Percentiles rank a stretch among this genome's conserved stretches.
Conservation (phyloP, 1,140 invertebrate species). For the Gonatopus flavifemur region DNA sequence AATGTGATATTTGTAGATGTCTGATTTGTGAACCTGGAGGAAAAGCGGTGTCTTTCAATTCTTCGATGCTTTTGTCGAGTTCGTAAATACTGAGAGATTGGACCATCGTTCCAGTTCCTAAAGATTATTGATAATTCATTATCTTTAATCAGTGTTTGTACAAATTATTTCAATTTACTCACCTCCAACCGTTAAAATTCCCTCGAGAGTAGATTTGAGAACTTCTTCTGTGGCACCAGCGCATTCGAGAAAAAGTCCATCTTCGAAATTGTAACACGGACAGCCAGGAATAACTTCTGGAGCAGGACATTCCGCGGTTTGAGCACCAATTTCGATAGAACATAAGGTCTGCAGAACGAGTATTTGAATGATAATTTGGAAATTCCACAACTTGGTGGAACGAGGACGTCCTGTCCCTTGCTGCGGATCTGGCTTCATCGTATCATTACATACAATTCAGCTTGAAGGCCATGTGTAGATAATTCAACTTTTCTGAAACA, state of each 20-base stretch:
- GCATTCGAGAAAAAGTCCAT: conserved; percentile 87
- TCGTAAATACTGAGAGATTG: conserved; percentile 87
- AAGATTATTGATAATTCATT: conserved; percentile 32
- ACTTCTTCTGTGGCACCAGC: conserved; percentile 71
- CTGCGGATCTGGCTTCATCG: conserved; percentile 36
- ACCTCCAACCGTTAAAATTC: conserved; percentile 56
- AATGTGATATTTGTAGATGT: conserved; percentile 82
- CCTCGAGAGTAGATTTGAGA: conserved; percentile 58
- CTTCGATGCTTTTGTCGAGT: conserved; percentile 73
- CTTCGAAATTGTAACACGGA: conserved; percentile 88
- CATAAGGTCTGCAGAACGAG: conserved; percentile 28
- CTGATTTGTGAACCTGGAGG: conserved; percentile 71
- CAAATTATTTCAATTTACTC: conserved; percentile 13
- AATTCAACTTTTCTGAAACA: no score
- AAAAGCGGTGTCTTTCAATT: conserved; percentile 71
- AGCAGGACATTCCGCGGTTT: conserved; percentile 49
- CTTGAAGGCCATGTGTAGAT: no score
- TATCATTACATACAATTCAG: conserved; percentile 44
- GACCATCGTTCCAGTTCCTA: conserved; percentile 58
- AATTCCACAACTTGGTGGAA: conserved; percentile 18
- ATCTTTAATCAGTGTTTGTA: no score
- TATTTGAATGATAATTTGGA: conserved; percentile 29
- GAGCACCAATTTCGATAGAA: conserved; percentile 14
- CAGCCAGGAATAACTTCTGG: conserved; percentile 61
- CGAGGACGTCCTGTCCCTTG: conserved; percentile 20